Conservation (phyloP, 1,140 invertebrate genomes). For the Heliconius himera region DNA sequence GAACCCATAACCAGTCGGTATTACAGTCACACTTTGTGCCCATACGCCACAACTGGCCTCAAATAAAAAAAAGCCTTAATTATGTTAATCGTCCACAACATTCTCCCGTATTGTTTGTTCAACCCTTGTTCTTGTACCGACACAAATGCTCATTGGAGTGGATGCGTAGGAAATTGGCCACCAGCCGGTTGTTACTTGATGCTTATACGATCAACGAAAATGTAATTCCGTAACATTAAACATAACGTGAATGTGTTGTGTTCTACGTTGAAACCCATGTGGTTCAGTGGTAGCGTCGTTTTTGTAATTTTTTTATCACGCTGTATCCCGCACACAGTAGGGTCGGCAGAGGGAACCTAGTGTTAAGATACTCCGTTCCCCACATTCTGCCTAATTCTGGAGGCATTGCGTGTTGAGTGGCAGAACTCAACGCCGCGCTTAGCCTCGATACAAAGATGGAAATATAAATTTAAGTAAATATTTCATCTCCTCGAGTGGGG, state of each 20-base stretch:
- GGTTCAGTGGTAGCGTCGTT: not conserved
- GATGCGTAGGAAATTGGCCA: conserved; percentile 22
- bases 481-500: too few species aligned
- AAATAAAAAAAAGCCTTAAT: not conserved
- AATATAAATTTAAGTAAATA: too few species aligned
- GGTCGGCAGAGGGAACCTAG: too few species aligned
- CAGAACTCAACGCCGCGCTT: too few species aligned
- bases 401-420: too few species aligned
- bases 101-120: not conserved
- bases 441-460: too few species aligned
- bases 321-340: too few species aligned
- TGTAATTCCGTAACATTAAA: conserved; percentile 15
- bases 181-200: conserved; percentile 35
- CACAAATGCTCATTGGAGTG: conserved; percentile 35
- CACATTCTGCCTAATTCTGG: too few species aligned
- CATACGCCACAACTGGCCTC: too few species aligned
- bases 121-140: conserved; percentile 18
- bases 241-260: not conserved
- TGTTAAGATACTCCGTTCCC: too few species aligned
- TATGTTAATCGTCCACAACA: not conserved
- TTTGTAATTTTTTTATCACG: not conserved
- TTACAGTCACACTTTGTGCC: too few species aligned
- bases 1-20: too few species aligned
- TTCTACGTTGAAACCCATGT: not conserved
- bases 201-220: conserved; percentile 17